These are phyloP conservation scores for Lutjanus campechanus DNA, from an alignment of 2,797 vertebrate species.

Conservation along the genomic window DNA sequence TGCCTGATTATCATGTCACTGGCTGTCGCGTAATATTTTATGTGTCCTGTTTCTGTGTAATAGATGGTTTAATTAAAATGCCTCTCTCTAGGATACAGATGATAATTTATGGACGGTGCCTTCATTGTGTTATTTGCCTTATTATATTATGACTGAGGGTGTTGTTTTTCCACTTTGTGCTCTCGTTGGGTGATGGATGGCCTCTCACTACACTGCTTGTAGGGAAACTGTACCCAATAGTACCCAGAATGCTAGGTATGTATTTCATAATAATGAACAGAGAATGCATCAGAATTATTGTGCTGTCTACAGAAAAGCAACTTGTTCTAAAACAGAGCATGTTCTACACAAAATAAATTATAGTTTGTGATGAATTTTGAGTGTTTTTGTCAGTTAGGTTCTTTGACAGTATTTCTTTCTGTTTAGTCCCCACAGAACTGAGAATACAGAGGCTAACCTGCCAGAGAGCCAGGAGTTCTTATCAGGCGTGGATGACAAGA, in stretches of 20 bases:
- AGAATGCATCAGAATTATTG: not conserved
- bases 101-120: constrained; percentile 30
- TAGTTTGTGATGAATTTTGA: not conserved
- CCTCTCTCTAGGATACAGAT: constrained; percentile 26
- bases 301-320: not conserved
- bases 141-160: constrained; percentile 73
- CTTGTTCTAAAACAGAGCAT: not conserved
- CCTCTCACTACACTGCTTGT: constrained; percentile 64
- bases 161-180: constrained; percentile 83
- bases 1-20: constrained; percentile 48
- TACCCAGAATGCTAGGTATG: constrained; percentile 83
- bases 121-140: constrained; percentile 37
- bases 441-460: constrained; percentile 82
- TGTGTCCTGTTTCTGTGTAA: constrained; percentile 29
- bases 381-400: constrained; percentile 3
- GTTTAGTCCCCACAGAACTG: constrained; percentile 83
- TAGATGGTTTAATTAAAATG: constrained; percentile 58
- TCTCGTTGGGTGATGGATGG: constrained; percentile 78
- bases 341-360: not conserved
- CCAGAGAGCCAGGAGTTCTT: constrained; percentile 91
- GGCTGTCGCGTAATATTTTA: constrained; percentile 21
- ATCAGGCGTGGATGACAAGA: constrained; percentile 88
- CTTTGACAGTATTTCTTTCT: constrained; percentile 23
- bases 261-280: constrained; percentile 39
- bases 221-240: constrained; percentile 83